Evolutionary conservation across 2,888 invertebrate species (phyloP).

Genomic region (Lasioglossum vierecki): DNA sequence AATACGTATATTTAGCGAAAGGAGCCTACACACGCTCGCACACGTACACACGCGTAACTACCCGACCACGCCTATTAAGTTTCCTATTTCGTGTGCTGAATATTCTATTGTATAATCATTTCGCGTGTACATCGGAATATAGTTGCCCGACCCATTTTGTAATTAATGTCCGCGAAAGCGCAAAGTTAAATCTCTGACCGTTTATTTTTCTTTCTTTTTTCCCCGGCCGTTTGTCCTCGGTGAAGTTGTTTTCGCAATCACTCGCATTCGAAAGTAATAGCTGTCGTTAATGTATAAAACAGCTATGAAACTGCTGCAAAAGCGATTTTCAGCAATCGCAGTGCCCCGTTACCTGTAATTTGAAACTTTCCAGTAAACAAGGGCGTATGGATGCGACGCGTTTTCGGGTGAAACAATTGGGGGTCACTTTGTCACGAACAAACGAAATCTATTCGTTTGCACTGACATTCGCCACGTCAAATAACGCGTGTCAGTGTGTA

Average conservation of each 20-base stretch:
- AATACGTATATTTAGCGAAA: slow-evolving; percentile 3
- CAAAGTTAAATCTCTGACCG: not conserved
- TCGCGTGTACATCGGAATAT: not conserved
- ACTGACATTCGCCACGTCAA: slow-evolving; percentile 64
- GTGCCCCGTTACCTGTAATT: slow-evolving; percentile 52
- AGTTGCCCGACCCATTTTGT: not conserved
- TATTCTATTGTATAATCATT: not conserved
- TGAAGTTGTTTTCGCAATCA: slow-evolving; percentile 21
- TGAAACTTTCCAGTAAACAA: slow-evolving; percentile 60
- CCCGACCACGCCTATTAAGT: slow-evolving; percentile 13
- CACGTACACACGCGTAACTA: not conserved
- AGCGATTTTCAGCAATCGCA: slow-evolving; percentile 44
- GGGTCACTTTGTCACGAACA: slow-evolving; percentile 63
- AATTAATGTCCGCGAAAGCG: slow-evolving; percentile 11
- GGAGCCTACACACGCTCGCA: not conserved
- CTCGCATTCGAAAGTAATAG: not conserved
- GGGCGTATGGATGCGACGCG: slow-evolving; percentile 45
- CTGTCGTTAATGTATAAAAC: slow-evolving; percentile 22
- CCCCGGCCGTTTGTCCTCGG: not conserved
- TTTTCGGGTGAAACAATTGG: slow-evolving; percentile 56
- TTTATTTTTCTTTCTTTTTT: not conserved
- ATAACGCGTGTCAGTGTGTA: slow-evolving; percentile 37
- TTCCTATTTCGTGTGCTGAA: slow-evolving; percentile 1
- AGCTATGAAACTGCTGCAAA: slow-evolving; percentile 31
- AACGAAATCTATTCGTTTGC: slow-evolving; percentile 66